Evolutionary conservation across 2,888 invertebrate genomes (phyloP), one percentile per base, ranked within the genome.

Genomic region (Lutraria lutraria): DNA sequence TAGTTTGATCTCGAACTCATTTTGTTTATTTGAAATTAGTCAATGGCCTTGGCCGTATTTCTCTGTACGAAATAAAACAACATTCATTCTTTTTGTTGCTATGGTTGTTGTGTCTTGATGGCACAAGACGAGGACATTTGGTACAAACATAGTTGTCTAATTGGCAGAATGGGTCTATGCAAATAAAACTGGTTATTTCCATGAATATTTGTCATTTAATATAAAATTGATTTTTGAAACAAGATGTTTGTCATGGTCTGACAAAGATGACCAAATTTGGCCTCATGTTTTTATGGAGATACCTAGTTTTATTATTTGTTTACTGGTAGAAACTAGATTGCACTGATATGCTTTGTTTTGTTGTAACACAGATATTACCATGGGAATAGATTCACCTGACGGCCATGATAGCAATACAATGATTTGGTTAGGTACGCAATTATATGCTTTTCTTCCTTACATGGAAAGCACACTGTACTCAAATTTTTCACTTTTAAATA

Each of bases 341-440:
- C 82, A 82, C 56, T 82, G 54, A 53, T 52, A 25, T 54, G 29
- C 82, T 82, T 82, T 52, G 43, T 82, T 82, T 54, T 53, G 53
- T 52, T 54, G 82, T 88, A 83, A 86, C 88, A 81, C 92, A 93
- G 94, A 92, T 92, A 90, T 92, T 34, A 90, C 92, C 43, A 87
- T 91, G 43, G 88, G 91, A 53, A 63, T 92, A 90, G 96, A 95
- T 89, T 88, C 89, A 81, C 85, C 93, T 52, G 96, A 95, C 90
- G 95, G 95, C n/a, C 94, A 95, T 89, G 96, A 96, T 93, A 94
- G 96, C 91, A 94, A 95, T 82, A 94, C 95, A 31, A 94, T 95
- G 91, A 94, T 94, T 87, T 92, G 86, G 52, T 90, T 95, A 93
- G 96, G 96, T 96, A 95, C 60, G 95, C 56, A 34, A n/a, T 31